Conservation (phyloP, 2,888 invertebrate species). For the Crioceris asparagi region DNA sequence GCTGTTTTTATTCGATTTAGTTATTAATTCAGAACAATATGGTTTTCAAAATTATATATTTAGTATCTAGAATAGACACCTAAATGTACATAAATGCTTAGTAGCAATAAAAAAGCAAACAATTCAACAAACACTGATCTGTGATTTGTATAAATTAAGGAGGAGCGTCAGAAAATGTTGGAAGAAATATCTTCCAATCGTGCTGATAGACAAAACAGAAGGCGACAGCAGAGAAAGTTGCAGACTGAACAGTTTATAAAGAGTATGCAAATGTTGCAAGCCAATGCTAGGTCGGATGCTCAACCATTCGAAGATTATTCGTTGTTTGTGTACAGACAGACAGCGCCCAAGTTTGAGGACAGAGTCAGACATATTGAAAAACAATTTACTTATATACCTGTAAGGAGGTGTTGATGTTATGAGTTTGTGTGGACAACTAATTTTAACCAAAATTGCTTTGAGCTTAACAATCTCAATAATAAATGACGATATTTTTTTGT, state of each 20-base stretch:
- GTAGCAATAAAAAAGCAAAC: background rate
- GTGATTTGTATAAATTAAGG: slow-evolving; percentile 35
- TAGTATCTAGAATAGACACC: slow-evolving; percentile 9
- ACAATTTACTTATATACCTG: slow-evolving; percentile 57
- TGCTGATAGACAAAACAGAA: slow-evolving; percentile 48
- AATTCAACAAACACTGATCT: background rate
- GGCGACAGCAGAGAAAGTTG: slow-evolving; percentile 59
- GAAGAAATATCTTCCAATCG: slow-evolving; percentile 64
- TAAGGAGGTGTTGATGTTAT: slow-evolving; percentile 40
- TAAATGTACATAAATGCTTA: background rate
- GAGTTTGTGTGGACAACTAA: background rate
- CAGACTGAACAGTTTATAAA: slow-evolving; percentile 74
- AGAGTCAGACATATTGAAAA: slow-evolving; percentile 72
- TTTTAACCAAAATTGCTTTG: no score
- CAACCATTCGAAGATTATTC: slow-evolving; percentile 73
- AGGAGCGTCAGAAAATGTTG: slow-evolving; percentile 63
- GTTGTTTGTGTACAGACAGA: slow-evolving; percentile 74
- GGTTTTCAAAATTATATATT: slow-evolving; percentile 20
- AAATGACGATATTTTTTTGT: no score
- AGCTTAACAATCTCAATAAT: no score
- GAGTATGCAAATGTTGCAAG: slow-evolving; percentile 75
- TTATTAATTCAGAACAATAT: slow-evolving; percentile 39
- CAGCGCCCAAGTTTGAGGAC: slow-evolving; percentile 74
- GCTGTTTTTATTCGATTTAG: slow-evolving; percentile 28
- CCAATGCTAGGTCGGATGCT: slow-evolving; percentile 55